Conservation (phyloP, 2,888 invertebrate genomes). For the Rosalia funebris region DNA sequence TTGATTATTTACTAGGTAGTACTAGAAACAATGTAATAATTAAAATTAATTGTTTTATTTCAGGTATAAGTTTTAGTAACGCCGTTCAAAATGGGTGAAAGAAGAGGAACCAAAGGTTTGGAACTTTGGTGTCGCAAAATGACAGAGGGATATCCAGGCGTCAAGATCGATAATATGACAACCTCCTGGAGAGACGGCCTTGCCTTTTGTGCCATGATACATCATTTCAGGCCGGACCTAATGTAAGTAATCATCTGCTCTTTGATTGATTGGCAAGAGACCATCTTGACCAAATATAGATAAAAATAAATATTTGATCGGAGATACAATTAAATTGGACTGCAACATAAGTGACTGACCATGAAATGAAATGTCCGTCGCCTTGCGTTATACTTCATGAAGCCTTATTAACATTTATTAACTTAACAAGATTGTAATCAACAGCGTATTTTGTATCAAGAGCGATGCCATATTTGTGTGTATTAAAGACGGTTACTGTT, state of each 20-base stretch:
- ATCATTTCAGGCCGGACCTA: slow-evolving; percentile 93
- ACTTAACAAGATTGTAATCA: slow-evolving; percentile 5
- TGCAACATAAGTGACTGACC: slow-evolving; percentile 2
- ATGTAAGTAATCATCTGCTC: slow-evolving; percentile 78
- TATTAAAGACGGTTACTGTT: slow-evolving; percentile 6
- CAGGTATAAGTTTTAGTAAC: slow-evolving; percentile 21
- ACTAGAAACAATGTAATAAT: too few relatives aligned
- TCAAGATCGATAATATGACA: slow-evolving; percentile 93
- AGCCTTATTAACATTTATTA: slow-evolving; percentile 13
- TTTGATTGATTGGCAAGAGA: background rate
- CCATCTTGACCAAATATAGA: slow-evolving; percentile 5
- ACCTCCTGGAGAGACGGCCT: slow-evolving; percentile 95
- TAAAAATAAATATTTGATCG: slow-evolving; percentile 6
- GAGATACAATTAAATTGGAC: background rate
- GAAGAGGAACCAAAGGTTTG: slow-evolving; percentile 88
- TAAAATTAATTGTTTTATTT: too few relatives aligned
- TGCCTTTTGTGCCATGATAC: slow-evolving; percentile 95
- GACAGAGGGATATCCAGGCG: slow-evolving; percentile 89
- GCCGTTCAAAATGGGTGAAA: slow-evolving; percentile 74
- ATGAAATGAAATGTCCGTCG: slow-evolving; percentile 2
- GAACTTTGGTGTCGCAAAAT: slow-evolving; percentile 93
- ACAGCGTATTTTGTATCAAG: background rate
- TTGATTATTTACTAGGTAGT: too few relatives aligned
- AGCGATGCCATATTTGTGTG: slow-evolving; percentile 4
- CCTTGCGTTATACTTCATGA: background rate